phyloP scores from a whole-genome alignment of 1,140 invertebrate species.

The Anastrepha obliqua region DNA sequence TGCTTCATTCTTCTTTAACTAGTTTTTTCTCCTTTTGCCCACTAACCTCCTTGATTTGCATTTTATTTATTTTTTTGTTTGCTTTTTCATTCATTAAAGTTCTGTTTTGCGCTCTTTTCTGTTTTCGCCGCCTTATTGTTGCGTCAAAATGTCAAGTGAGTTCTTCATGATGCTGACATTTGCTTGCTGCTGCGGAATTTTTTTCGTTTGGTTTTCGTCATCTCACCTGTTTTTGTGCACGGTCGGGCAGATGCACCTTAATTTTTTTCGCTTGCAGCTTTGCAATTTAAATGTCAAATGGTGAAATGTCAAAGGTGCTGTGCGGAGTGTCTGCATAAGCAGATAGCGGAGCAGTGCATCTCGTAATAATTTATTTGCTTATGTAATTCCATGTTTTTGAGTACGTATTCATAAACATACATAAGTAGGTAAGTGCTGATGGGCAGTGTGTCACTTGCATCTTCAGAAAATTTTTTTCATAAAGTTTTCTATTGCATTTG shows the following conservation, averaged over 20 bases:
- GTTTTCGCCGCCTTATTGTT: constrained; percentile 13
- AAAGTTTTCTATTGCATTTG: too few species aligned
- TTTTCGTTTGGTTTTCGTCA: background rate
- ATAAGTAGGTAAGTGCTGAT: too few species aligned
- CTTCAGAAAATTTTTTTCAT: too few species aligned
- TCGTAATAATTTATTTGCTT: constrained; percentile 3
- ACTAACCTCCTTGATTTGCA: background rate
- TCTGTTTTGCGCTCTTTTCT: background rate
- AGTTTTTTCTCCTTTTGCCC: background rate
- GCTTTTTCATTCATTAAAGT: background rate
- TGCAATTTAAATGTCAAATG: constrained; percentile 27
- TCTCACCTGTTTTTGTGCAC: background rate
- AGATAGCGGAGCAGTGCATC: background rate
- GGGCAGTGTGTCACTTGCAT: too few species aligned
- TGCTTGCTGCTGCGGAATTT: background rate
- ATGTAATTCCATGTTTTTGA: too few species aligned
- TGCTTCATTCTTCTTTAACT: constrained; percentile 6
- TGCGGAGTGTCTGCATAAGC: background rate
- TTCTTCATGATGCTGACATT: background rate
- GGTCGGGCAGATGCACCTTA: constrained; percentile 30
- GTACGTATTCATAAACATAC: too few species aligned
- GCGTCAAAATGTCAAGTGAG: constrained; percentile 34
- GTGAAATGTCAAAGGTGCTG: constrained; percentile 45
- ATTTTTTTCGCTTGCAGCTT: constrained; percentile 11
- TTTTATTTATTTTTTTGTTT: background rate